A percentile compares a stretch with the other conserved stretches of the same genome.
phyloP scores from a whole-genome alignment of 53 echinoderm and acorn worm species.

The Paelopatides confundens region DNA sequence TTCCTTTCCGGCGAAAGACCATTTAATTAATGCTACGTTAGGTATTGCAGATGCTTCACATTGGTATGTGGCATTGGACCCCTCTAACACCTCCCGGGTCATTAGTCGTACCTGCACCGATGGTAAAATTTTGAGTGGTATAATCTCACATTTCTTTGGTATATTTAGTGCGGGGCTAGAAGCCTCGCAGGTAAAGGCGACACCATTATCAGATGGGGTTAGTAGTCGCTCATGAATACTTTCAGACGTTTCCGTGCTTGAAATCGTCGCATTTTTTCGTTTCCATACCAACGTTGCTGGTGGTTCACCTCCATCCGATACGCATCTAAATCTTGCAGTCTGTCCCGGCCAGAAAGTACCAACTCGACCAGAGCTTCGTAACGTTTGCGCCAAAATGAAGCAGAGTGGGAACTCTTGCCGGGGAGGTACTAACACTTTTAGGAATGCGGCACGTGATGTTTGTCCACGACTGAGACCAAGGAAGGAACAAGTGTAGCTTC shows the following conservation, averaged over 20 bases:
- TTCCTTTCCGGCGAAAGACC: slow-evolving; percentile 58
- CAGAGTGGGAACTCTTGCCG: slow-evolving; percentile 75
- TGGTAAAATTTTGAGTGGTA: slow-evolving; percentile 84
- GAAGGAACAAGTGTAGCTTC: slow-evolving; percentile 79
- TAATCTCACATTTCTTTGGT: slow-evolving; percentile 74
- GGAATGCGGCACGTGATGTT: slow-evolving; percentile 64
- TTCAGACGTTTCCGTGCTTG: slow-evolving; percentile 62
- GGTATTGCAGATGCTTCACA: slow-evolving; percentile 85
- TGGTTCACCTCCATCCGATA: slow-evolving; percentile 85
- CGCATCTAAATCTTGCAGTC: slow-evolving; percentile 76
- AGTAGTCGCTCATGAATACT: slow-evolving; percentile 81
- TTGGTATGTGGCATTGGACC: slow-evolving; percentile 86
- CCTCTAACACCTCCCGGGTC: slow-evolving; percentile 70
- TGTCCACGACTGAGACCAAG: slow-evolving; percentile 70
- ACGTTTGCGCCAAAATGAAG: slow-evolving; percentile 60
- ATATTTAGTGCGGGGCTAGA: slow-evolving; percentile 83
- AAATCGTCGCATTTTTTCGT: slow-evolving; percentile 74
- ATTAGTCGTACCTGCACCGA: slow-evolving; percentile 75
- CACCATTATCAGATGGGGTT: slow-evolving; percentile 90
- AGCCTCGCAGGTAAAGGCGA: slow-evolving; percentile 83
- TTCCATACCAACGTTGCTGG: slow-evolving; percentile 84
- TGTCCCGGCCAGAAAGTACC: slow-evolving; percentile 83
- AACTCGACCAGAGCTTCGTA: slow-evolving; percentile 35
- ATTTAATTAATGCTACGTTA: slow-evolving; percentile 69
- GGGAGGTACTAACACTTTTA: slow-evolving; percentile 88